Conservation (phyloP, 2,888 invertebrate species). For the Cantharis rustica region DNA sequence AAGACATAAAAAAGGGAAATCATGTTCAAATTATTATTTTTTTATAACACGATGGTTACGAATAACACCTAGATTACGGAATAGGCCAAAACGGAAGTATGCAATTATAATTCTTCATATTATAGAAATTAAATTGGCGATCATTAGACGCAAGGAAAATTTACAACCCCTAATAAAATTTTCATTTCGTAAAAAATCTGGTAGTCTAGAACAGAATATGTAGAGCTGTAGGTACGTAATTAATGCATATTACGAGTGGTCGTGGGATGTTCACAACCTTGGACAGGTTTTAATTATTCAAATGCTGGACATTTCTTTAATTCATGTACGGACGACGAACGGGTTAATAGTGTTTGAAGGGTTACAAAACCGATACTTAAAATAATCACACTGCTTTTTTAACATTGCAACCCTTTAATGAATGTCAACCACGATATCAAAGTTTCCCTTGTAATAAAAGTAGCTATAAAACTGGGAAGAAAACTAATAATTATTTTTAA, state of each 20-base stretch:
- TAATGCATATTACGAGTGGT: slow-evolving; percentile 32
- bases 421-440: slow-evolving; percentile 15
- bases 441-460: slow-evolving; percentile 10
- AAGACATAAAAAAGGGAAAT: no score
- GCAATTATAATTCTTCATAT: no score
- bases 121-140: no score
- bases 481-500: slow-evolving; percentile 1
- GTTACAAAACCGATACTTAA: slow-evolving; percentile 30
- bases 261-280: slow-evolving; percentile 30
- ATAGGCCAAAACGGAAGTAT: no score
- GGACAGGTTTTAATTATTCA: slow-evolving; percentile 50
- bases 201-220: neutral
- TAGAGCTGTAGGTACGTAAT: slow-evolving; percentile 22
- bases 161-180: neutral
- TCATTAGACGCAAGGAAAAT: neutral
- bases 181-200: neutral
- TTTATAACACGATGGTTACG: no score
- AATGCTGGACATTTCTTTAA: slow-evolving; percentile 44
- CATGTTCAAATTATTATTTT: no score
- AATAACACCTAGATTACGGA: no score
- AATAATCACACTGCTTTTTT: slow-evolving; percentile 25
- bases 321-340: slow-evolving; percentile 38
- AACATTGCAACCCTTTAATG: slow-evolving; percentile 24
- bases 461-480: slow-evolving; percentile 1
- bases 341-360: slow-evolving; percentile 31